Evolutionary conservation across 2,113 vertebrate genomes (phyloP).

Genomic region (Propithecus coquereli): DNA sequence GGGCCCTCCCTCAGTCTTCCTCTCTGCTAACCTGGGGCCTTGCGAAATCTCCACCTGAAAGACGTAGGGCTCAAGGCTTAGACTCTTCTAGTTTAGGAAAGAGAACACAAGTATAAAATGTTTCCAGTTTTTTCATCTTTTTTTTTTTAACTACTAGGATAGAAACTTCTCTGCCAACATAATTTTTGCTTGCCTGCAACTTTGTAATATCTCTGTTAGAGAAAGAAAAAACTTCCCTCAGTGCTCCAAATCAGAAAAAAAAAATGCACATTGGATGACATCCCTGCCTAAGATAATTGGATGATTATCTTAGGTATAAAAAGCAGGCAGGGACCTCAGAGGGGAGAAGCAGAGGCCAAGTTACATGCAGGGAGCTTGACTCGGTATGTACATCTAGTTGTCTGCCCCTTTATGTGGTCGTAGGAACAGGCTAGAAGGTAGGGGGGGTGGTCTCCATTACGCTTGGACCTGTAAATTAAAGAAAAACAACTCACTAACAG

Average conservation of each 20-base stretch:
- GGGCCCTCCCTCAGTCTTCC: background rate
- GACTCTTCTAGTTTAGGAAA: background rate
- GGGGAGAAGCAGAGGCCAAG: background rate
- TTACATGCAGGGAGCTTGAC: background rate
- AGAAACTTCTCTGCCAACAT: background rate
- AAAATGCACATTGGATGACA: background rate
- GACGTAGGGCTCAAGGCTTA: background rate
- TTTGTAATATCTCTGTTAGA: background rate
- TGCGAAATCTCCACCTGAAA: background rate
- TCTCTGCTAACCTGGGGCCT: background rate
- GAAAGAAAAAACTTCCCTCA: background rate
- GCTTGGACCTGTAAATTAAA: background rate
- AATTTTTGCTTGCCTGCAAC: background rate
- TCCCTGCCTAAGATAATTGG: background rate
- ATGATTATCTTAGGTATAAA: background rate
- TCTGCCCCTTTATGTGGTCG: background rate
- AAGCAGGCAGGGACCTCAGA: background rate
- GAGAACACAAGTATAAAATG: background rate
- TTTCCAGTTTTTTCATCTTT: background rate
- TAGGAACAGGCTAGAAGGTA: background rate
- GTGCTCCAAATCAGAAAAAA: background rate
- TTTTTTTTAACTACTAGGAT: background rate
- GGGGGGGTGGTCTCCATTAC: background rate
- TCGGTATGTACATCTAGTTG: background rate
- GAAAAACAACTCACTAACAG: background rate